A percentile compares a stretch with the other conserved stretches of the same genome.
phyloP scores from a whole-genome alignment of 2,113 vertebrate genomes.

The Lagopus leucura region DNA sequence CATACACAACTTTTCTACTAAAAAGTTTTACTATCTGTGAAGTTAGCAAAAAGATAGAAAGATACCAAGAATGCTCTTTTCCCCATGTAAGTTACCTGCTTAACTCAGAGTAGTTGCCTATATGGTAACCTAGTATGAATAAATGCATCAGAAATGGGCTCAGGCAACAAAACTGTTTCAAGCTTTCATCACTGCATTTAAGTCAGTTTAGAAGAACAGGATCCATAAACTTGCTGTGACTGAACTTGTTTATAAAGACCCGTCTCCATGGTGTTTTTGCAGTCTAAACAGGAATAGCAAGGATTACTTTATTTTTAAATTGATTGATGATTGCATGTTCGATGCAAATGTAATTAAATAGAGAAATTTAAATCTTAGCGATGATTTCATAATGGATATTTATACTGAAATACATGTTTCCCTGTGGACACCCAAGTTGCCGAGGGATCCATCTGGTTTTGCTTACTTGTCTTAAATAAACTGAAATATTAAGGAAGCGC shows the following conservation, averaged over 20 bases:
- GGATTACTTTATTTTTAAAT: slow-evolving; percentile 31
- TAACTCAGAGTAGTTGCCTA: not conserved
- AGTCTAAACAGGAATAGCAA: not conserved
- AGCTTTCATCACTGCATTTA: not conserved
- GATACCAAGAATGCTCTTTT: not conserved
- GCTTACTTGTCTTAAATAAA: not conserved
- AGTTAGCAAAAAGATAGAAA: not conserved
- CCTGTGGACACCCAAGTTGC: not conserved
- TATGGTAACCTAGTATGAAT: not conserved
- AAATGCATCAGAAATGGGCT: not conserved
- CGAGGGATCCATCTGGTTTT: slow-evolving; percentile 24
- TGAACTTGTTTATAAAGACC: slow-evolving; percentile 23
- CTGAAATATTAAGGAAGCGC: not conserved
- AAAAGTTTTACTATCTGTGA: not conserved
- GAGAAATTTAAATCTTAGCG: not conserved
- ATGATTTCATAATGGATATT: slow-evolving; percentile 20
- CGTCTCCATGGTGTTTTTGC: not conserved
- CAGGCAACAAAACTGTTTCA: not conserved
- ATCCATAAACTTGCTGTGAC: not conserved
- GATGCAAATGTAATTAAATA: slow-evolving; percentile 28
- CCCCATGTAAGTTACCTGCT: not conserved
- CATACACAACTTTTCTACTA: slow-evolving; percentile 1
- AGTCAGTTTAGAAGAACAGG: slow-evolving; percentile 22
- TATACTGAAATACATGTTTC: not conserved
- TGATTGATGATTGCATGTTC: slow-evolving; percentile 9